These are phyloP conservation scores for Rhamnusium bicolor DNA, from an alignment of 2,888 invertebrate species.

Conservation along the genomic window DNA sequence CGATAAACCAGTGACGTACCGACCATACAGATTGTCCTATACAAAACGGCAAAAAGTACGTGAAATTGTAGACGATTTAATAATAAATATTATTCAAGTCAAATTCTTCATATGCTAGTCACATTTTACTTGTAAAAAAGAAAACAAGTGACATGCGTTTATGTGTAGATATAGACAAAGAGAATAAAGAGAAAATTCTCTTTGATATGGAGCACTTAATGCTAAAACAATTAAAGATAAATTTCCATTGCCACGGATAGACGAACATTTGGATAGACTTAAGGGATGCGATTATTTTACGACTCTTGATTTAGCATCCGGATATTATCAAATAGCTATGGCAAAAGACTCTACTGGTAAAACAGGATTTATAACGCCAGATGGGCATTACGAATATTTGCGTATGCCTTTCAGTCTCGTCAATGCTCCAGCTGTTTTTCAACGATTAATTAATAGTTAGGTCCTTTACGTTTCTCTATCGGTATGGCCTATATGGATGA, in stretches of 20 bases:
- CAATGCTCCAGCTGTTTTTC: slow-evolving; percentile 35
- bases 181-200: neutral
- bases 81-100: neutral
- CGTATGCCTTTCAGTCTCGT: slow-evolving; percentile 39
- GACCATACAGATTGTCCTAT: too few relatives aligned
- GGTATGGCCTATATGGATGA: slow-evolving; percentile 36
- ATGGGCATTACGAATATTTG: slow-evolving; percentile 30
- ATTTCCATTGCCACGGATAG: too few relatives aligned
- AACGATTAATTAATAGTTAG: slow-evolving; percentile 30
- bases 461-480: slow-evolving; percentile 6
- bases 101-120: neutral
- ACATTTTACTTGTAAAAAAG: slow-evolving; percentile 1
- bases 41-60: neutral
- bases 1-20: too few relatives aligned
- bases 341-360: slow-evolving; percentile 12
- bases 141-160: neutral
- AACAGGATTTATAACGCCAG: slow-evolving; percentile 32
- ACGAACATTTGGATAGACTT: too few relatives aligned
- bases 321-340: too few relatives aligned
- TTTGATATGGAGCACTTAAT: neutral
- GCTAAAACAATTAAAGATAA: too few relatives aligned
- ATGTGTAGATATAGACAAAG: neutral
- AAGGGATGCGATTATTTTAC: neutral
- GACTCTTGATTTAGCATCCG: too few relatives aligned
- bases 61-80: neutral